A percentile compares a stretch with the other conserved stretches of the same genome.
Evolutionary conservation across 2,113 vertebrate species (phyloP).

Genomic region (Paraplagusia blochii): DNA sequence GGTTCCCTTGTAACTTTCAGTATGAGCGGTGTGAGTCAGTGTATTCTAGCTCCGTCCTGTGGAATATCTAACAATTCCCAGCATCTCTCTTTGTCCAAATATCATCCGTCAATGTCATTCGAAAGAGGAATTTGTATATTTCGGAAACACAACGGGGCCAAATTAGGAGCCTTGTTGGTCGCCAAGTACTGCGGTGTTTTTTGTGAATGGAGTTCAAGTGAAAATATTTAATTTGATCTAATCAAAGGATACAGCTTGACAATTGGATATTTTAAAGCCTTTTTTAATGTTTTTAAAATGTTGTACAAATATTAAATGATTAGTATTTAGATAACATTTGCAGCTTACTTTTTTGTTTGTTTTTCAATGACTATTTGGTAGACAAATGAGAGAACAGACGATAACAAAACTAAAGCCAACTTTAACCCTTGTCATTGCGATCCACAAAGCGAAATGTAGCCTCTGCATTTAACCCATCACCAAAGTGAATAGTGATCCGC

Average conservation of each 20-base stretch:
- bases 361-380: too few relatives aligned
- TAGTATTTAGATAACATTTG: background rate
- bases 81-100: slow-evolving; percentile 72
- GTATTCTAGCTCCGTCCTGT: slow-evolving; percentile 64
- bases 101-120: slow-evolving; percentile 76
- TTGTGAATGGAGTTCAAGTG: slow-evolving; percentile 59
- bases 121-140: slow-evolving; percentile 65
- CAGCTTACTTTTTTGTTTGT: background rate
- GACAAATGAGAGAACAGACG: too few relatives aligned
- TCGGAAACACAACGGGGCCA: slow-evolving; percentile 52
- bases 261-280: slow-evolving; percentile 47
- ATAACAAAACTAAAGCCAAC: too few relatives aligned
- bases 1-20: slow-evolving; percentile 51
- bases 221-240: slow-evolving; percentile 68
- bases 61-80: slow-evolving; percentile 67
- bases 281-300: slow-evolving; percentile 34
- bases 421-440: too few relatives aligned
- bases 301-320: background rate
- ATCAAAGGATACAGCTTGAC: slow-evolving; percentile 59
- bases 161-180: slow-evolving; percentile 57
- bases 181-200: slow-evolving; percentile 56
- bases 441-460: too few relatives aligned
- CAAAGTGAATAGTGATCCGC: too few relatives aligned
- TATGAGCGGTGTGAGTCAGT: slow-evolving; percentile 62
- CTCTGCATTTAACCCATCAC: too few relatives aligned